Evolutionary conservation across 1,140 invertebrate species (phyloP), one percentile per base, ranked within the genome.

Genomic region (Cherax quadricarinatus): DNA sequence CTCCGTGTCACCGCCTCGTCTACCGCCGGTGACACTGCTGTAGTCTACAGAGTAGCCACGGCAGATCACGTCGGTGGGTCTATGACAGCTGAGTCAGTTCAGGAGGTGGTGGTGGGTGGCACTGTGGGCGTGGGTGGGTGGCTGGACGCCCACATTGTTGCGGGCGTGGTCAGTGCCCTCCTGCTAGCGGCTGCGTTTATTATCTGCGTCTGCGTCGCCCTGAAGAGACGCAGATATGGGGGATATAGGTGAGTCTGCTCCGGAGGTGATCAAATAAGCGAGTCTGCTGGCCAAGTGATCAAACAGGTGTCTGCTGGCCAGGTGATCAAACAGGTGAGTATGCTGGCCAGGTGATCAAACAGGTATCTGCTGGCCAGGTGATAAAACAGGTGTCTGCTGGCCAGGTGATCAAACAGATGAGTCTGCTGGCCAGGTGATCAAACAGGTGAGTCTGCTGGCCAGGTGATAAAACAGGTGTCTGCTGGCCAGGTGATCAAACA

Each of bases 101-200:
- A 93, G 60, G 93, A 93, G 86, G 93, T 93, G 60, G 60, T 79
- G n/a, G 73, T 91, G 62, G 73, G 80, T 12, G 73, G 83, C 6
- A 21, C 51, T 21, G 79, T 53, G 18, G 66, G 86, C 6, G 78
- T 88, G 57, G 86, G 84, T 16, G 83, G 78, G 3, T 92, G 91
- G 88, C 85, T 93, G 78, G 93, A 93, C 80, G 87, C 92, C 21
- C 93, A 93, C 57, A 88, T 92, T 16, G 86, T 93, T 12, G 93
- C 93, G 21, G 93, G 93, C n/a, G 88, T 92, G 5, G 92, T 93
- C n/a, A 93, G 93, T 70, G 93, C 93, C 18, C 85, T 93, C 78
- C 88, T 93, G 21, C 81, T 92, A 30, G 88, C 91, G 14, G 62
- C 86, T 5, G 93, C 93, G 49, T 75, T 87, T 80, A 92, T 93